These are phyloP conservation scores for Masnerella sp. DNA, from an alignment of 2,888 invertebrate species.

Conservation along the genomic window DNA sequence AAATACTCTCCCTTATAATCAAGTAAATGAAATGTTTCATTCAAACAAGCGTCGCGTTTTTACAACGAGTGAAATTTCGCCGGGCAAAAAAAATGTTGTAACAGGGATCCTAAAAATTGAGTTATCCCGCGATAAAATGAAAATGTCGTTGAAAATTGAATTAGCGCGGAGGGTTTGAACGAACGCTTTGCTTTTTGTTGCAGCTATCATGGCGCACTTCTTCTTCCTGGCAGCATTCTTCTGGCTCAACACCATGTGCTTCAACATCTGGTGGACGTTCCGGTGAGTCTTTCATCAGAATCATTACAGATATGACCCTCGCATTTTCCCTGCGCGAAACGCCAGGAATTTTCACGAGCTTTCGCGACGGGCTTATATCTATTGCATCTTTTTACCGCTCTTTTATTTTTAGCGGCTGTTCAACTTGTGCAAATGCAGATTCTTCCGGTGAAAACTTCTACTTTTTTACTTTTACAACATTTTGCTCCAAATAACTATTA, in stretches of 20 bases:
- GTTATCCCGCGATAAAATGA: slow-evolving; percentile 51
- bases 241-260: slow-evolving; percentile 96
- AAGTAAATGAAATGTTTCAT: not conserved
- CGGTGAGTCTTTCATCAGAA: slow-evolving; percentile 81
- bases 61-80: not conserved
- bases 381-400: slow-evolving; percentile 32
- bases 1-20: too few species aligned
- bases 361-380: slow-evolving; percentile 43
- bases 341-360: slow-evolving; percentile 55
- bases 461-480: too few species aligned
- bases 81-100: slow-evolving; percentile 4
- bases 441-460: not conserved
- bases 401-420: slow-evolving; percentile 22
- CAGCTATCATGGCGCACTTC: slow-evolving; percentile 92
- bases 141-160: slow-evolving; percentile 56
- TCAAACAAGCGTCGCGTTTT: not conserved
- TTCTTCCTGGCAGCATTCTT: slow-evolving; percentile 93
- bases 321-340: slow-evolving; percentile 50
- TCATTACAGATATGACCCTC: slow-evolving; percentile 50
- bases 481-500: too few species aligned
- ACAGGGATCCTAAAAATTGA: slow-evolving; percentile 45
- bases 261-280: slow-evolving; percentile 97
- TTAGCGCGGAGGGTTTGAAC: slow-evolving; percentile 45
- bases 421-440: slow-evolving; percentile 27
- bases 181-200: slow-evolving; percentile 75